These are phyloP conservation scores for Podarcis raffonei DNA, from an alignment of 2,113 vertebrate species.

Conservation along the genomic window DNA sequence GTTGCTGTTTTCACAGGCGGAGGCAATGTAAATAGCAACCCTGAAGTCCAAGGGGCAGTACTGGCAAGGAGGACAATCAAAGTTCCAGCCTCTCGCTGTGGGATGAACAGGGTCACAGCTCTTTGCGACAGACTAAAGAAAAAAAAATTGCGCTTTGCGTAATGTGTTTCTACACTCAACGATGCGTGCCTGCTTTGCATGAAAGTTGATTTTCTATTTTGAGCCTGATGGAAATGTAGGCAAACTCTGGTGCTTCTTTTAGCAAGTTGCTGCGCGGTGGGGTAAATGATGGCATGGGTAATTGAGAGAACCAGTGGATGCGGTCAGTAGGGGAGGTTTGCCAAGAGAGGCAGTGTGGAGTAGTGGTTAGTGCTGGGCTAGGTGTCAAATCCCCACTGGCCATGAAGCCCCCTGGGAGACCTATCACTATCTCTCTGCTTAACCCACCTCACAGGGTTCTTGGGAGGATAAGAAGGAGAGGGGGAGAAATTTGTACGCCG, in stretches of 20 bases:
- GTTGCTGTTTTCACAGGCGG: slow-evolving; percentile 3
- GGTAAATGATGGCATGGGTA: neutral
- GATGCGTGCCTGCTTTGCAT: neutral
- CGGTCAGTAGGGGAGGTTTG: too few relatives aligned
- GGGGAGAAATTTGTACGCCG: too few relatives aligned
- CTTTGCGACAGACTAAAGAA: neutral
- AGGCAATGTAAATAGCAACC: neutral
- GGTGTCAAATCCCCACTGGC: too few relatives aligned
- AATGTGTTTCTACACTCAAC: neutral
- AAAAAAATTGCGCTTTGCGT: neutral
- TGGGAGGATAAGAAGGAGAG: too few relatives aligned
- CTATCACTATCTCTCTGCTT: too few relatives aligned
- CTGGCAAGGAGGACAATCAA: neutral
- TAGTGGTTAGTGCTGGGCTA: too few relatives aligned
- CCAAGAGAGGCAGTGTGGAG: neutral
- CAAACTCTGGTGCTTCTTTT: neutral
- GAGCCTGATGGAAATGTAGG: neutral
- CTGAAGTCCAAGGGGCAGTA: neutral
- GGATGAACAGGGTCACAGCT: neutral
- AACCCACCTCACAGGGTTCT: too few relatives aligned
- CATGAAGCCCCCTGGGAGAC: too few relatives aligned
- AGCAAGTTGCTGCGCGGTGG: neutral
- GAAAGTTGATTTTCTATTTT: neutral
- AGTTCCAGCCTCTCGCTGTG: neutral
- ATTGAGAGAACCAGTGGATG: too few relatives aligned